These are phyloP conservation scores for Myopa testacea DNA, from an alignment of 2,888 invertebrate species.

Conservation along the genomic window DNA sequence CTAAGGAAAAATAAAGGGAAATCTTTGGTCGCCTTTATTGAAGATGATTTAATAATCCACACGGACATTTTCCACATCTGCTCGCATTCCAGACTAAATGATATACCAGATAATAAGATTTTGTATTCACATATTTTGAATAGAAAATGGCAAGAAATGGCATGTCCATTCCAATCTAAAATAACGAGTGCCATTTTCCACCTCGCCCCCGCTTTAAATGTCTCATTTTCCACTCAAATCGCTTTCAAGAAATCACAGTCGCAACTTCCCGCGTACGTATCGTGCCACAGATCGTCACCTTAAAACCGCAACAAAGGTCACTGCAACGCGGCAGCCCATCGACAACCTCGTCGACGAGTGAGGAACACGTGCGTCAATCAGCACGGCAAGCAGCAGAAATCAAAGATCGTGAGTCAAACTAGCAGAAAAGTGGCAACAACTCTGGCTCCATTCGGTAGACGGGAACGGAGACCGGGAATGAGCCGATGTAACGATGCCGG, in stretches of 20 bases:
- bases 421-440: slow-evolving; percentile 7
- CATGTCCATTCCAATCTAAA: no score
- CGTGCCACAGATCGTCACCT: background rate
- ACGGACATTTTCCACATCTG: no score
- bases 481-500: background rate
- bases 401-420: slow-evolving; percentile 21
- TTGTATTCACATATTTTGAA: no score
- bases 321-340: background rate
- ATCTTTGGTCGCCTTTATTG: no score
- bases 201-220: background rate
- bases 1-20: no score
- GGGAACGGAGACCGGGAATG: slow-evolving; percentile 1
- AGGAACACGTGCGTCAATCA: slow-evolving; percentile 31
- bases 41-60: no score
- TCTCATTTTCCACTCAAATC: background rate
- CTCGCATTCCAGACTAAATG: no score
- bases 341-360: slow-evolving; percentile 13
- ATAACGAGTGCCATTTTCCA: background rate
- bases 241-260: background rate
- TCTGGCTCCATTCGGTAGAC: background rate
- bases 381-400: slow-evolving; percentile 25
- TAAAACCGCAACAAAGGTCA: background rate
- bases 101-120: no score
- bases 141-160: no score
- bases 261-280: background rate